A percentile compares a stretch with the other conserved stretches of the same genome.
phyloP scores from a whole-genome alignment of 1,140 invertebrate genomes.

The Goniozus legneri region DNA sequence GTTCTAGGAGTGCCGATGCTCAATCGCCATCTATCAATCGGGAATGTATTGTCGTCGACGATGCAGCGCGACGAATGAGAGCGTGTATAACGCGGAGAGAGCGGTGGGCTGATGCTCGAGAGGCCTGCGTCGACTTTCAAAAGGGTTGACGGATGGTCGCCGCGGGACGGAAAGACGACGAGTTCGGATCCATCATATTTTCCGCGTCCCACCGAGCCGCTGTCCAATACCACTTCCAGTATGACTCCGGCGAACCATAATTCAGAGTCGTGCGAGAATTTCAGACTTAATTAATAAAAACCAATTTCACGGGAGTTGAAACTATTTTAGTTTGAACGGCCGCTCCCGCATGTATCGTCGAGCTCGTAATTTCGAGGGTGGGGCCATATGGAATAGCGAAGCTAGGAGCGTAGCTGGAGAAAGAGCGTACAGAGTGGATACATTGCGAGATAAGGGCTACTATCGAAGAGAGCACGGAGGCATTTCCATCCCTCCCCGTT shows the following conservation, averaged over 20 bases:
- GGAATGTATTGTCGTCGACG: no score
- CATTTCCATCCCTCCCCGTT: constrained; percentile 29
- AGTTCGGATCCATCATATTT: constrained; percentile 45
- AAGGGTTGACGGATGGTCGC: constrained; percentile 52
- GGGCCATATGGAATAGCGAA: constrained; percentile 15
- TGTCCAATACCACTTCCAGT: constrained; percentile 15
- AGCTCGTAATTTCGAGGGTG: constrained; percentile 42
- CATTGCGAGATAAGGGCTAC: constrained; percentile 40
- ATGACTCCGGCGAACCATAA: no score
- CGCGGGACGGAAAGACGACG: constrained; percentile 47
- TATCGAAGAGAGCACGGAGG: constrained; percentile 34
- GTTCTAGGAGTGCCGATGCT: no score
- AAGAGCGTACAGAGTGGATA: constrained; percentile 35
- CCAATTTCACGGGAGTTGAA: no score
- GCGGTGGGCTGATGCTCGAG: no score
- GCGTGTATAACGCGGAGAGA: no score
- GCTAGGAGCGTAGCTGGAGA: constrained; percentile 15
- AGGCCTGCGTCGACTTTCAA: constrained; percentile 40
- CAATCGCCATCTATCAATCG: no score
- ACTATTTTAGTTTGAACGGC: no score
- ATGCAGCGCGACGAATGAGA: constrained; percentile 10
- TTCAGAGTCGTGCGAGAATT: no score
- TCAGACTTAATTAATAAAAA: no score
- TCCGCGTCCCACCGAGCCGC: constrained; percentile 23
- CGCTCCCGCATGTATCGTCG: no score